Conservation (phyloP, 2,888 invertebrate species). For the Phrixothrix hirtus region DNA sequence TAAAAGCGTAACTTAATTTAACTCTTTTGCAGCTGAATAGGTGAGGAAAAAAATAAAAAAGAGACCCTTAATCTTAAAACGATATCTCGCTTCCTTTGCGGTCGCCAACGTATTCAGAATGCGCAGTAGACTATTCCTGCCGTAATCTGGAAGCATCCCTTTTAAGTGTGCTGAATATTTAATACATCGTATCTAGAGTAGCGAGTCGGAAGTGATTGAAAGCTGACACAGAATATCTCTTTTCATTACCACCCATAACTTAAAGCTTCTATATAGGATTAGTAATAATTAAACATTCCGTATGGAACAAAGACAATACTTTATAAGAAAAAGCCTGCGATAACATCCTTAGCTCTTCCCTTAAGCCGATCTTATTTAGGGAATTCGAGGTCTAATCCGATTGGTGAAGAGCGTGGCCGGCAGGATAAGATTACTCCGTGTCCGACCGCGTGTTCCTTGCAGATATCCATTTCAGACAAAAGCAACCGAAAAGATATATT, state of each 20-base stretch:
- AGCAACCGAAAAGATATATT: too few species aligned
- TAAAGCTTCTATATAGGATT: conserved; percentile 25
- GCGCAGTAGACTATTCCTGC: conserved; percentile 41
- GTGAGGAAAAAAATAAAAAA: conserved; percentile 7
- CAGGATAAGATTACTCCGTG: conserved; percentile 38
- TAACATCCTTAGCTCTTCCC: conserved; percentile 26
- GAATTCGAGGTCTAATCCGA: conserved; percentile 32
- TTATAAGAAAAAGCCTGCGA: conserved; percentile 18
- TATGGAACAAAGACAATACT: conserved; percentile 17
- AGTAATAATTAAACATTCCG: conserved; percentile 18
- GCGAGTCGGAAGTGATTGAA: conserved; percentile 27
- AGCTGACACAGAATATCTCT: conserved; percentile 33
- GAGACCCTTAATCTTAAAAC: background rate
- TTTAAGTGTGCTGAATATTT: conserved; percentile 57
- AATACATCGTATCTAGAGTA: conserved; percentile 42
- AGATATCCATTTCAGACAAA: conserved; percentile 30
- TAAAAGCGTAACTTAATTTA: conserved; percentile 6
- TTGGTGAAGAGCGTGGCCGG: conserved; percentile 35
- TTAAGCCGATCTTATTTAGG: conserved; percentile 33
- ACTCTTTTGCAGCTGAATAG: conserved; percentile 10
- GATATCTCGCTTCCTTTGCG: conserved; percentile 17
- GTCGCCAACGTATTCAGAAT: conserved; percentile 27
- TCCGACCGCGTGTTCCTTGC: conserved; percentile 29
- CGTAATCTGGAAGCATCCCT: conserved; percentile 53
- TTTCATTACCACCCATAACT: conserved; percentile 35